These are phyloP conservation scores for Microctonus brassicae DNA, from an alignment of 2,888 invertebrate genomes.

Conservation along the genomic window DNA sequence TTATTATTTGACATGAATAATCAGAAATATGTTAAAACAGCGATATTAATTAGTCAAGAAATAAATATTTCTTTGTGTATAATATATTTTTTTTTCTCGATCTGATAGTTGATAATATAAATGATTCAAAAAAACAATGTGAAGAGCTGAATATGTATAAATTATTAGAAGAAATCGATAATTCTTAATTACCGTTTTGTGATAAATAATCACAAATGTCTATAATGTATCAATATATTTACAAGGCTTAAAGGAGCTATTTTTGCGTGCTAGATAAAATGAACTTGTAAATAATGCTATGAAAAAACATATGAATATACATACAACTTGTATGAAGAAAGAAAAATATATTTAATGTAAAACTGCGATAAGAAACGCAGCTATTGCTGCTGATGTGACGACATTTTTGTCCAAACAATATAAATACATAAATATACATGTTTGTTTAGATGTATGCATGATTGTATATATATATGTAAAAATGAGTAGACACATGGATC, in stretches of 20 bases:
- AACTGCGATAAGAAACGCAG: constrained; percentile 43
- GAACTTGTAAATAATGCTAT: constrained; percentile 24
- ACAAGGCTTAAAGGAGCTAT: neutral
- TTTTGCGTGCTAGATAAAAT: neutral
- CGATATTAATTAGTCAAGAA: neutral
- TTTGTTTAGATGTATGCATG: neutral
- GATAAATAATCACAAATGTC: constrained; percentile 6
- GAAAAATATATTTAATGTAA: constrained; percentile 36
- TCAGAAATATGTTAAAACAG: neutral
- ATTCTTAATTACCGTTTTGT: neutral
- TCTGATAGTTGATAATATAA: neutral
- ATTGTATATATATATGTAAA: too few species aligned
- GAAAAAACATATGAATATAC: constrained; percentile 17
- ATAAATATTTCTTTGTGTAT: neutral
- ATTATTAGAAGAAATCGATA: neutral
- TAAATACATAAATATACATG: constrained; percentile 2
- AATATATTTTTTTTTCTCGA: neutral
- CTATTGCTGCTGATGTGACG: constrained; percentile 28
- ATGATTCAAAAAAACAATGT: neutral
- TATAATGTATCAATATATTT: constrained; percentile 25
- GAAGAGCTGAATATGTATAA: neutral
- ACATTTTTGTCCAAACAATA: constrained; percentile 18
- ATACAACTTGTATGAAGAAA: neutral
- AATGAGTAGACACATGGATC: too few species aligned
- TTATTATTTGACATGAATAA: neutral